Conservation (phyloP, 2,888 invertebrate species). For the Hermaeophaga mercurialis region DNA sequence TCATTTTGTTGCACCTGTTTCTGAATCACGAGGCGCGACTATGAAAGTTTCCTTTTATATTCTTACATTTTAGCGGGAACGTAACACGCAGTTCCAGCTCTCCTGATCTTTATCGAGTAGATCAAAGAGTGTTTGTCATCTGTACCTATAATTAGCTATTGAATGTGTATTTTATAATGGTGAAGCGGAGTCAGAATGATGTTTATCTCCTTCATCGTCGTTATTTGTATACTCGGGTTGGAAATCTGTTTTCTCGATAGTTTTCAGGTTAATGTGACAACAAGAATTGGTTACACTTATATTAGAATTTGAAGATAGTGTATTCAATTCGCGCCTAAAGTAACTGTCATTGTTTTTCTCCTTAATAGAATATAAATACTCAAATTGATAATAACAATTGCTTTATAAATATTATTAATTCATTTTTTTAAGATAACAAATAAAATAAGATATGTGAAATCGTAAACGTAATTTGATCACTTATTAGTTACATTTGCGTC, state of each 20-base stretch:
- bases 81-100: slow-evolving; percentile 18
- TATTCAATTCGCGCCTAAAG: too few relatives aligned
- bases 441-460: too few relatives aligned
- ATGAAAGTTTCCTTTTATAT: slow-evolving; percentile 8
- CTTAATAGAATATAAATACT: too few relatives aligned
- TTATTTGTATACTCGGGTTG: slow-evolving; percentile 12
- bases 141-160: slow-evolving; percentile 38
- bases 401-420: too few relatives aligned
- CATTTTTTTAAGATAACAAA: too few relatives aligned
- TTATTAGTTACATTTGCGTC: too few relatives aligned
- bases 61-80: slow-evolving; percentile 12
- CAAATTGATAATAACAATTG: too few relatives aligned
- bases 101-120: slow-evolving; percentile 23
- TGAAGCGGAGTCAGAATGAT: slow-evolving; percentile 32
- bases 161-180: slow-evolving; percentile 34
- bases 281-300: too few relatives aligned
- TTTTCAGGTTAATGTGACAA: slow-evolving; percentile 6
- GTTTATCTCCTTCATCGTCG: slow-evolving; percentile 15
- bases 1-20: too few relatives aligned
- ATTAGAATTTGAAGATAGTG: too few relatives aligned
- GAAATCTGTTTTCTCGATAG: slow-evolving; percentile 5
- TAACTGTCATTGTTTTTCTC: too few relatives aligned
- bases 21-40: not conserved
- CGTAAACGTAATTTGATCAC: too few relatives aligned
- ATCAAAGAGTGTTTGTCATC: slow-evolving; percentile 39